phyloP scores from a whole-genome alignment of 2,888 invertebrate genomes.

The Neria commutata region DNA sequence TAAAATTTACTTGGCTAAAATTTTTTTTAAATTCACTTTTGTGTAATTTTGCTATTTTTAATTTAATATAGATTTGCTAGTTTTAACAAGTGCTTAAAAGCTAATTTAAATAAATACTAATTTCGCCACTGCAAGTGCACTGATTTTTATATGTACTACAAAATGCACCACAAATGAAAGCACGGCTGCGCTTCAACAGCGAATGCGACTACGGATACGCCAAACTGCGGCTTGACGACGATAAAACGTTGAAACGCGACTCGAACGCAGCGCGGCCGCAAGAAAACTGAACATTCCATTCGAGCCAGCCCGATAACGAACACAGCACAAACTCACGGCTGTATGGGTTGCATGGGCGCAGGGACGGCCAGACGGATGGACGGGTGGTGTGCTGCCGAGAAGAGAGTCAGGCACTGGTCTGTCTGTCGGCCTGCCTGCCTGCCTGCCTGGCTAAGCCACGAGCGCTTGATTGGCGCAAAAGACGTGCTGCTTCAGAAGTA shows the following conservation, averaged over 20 bases:
- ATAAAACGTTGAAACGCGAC: constrained; percentile 29
- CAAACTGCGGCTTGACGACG: no score
- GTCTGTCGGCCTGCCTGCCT: no score
- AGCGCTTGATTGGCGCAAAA: background rate
- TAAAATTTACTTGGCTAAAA: background rate
- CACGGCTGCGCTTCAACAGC: background rate
- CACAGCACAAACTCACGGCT: background rate
- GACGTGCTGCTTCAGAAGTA: background rate
- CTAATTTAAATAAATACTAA: no score
- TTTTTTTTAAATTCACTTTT: constrained; percentile 12
- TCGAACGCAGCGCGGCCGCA: constrained; percentile 32
- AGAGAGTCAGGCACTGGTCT: no score
- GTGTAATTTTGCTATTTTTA: constrained; percentile 9
- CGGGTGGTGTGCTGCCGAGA: background rate
- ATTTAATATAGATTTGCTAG: constrained; percentile 13
- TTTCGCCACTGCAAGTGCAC: no score
- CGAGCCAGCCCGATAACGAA: constrained; percentile 7
- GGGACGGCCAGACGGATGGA: background rate
- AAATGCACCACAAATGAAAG: no score
- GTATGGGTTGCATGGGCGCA: no score
- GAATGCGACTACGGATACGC: no score
- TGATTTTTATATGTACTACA: no score
- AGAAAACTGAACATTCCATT: constrained; percentile 38
- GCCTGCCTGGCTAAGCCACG: background rate
- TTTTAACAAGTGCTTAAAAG: no score